phyloP scores from a whole-genome alignment of 2,797 vertebrate species.

The Leontocebus nigricollis region DNA sequence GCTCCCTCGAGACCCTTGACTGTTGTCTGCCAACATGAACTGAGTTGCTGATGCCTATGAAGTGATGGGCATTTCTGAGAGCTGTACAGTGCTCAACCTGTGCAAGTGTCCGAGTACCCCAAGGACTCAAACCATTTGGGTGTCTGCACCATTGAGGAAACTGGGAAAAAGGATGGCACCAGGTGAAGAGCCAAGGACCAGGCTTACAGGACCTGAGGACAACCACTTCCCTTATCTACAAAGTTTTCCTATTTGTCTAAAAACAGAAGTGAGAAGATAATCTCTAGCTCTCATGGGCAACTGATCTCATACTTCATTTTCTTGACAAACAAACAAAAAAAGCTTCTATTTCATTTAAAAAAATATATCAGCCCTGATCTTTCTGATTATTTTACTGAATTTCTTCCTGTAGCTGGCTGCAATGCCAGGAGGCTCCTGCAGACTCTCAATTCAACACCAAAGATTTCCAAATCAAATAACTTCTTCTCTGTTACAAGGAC shows the following conservation, averaged over 20 bases:
- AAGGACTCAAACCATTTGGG: background rate
- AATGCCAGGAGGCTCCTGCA: background rate
- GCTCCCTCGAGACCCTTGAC: background rate
- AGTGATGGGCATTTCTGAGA: background rate
- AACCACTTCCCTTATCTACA: background rate
- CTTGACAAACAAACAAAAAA: background rate
- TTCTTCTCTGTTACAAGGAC: background rate
- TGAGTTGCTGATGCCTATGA: background rate
- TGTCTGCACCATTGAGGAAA: background rate
- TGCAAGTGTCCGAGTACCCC: background rate
- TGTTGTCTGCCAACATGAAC: background rate
- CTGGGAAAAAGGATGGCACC: background rate
- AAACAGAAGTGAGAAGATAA: background rate
- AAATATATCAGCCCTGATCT: background rate
- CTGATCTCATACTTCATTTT: background rate
- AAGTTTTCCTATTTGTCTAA: background rate
- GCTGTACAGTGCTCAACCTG: background rate
- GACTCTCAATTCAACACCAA: background rate
- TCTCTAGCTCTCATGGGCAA: background rate
- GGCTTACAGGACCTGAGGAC: background rate
- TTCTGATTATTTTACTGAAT: slow-evolving; percentile 7
- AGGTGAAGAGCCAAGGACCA: background rate
- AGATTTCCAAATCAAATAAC: background rate
- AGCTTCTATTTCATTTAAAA: background rate
- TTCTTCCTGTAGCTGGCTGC: background rate